A percentile compares a stretch with the other conserved stretches of the same genome.
Conservation (phyloP, 2,888 invertebrate species). For the Hirtodrosophila duncani region DNA sequence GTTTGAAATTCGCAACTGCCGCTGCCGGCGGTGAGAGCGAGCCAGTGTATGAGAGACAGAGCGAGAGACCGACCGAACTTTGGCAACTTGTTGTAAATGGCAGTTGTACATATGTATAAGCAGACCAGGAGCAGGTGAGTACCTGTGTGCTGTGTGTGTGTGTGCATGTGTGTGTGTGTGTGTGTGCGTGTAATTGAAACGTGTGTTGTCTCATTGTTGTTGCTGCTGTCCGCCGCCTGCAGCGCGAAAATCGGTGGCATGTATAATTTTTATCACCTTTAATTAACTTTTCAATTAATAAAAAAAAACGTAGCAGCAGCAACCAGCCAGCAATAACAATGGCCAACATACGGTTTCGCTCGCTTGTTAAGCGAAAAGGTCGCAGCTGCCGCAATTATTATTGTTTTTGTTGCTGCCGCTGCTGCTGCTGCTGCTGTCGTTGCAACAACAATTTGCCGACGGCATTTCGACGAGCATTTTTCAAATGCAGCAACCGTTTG, state of each 20-base stretch:
- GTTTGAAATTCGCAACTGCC: constrained; percentile 10
- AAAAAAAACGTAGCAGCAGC: constrained; percentile 45
- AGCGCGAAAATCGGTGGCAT: constrained; percentile 75
- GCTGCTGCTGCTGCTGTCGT: neutral
- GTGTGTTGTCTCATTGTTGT: constrained; percentile 38
- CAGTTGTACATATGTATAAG: constrained; percentile 18
- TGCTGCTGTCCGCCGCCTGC: constrained; percentile 53
- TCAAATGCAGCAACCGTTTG: too few relatives aligned
- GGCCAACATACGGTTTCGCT: constrained; percentile 30
- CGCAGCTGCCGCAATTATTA: constrained; percentile 34
- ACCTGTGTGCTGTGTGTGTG: constrained; percentile 7
- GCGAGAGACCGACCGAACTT: neutral
- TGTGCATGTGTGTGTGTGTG: constrained; percentile 15
- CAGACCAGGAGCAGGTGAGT: constrained; percentile 10
- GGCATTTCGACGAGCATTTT: constrained; percentile 55
- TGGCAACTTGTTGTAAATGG: constrained; percentile 48
- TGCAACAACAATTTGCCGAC: constrained; percentile 49
- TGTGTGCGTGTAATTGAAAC: constrained; percentile 55
- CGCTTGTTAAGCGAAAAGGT: constrained; percentile 34
- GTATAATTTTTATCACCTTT: constrained; percentile 76
- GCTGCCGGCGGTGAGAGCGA: neutral
- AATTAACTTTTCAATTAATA: constrained; percentile 77
- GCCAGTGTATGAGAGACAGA: neutral
- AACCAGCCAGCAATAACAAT: constrained; percentile 28
- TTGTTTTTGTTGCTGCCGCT: neutral